Evolutionary conservation across 2,888 invertebrate genomes (phyloP).

Genomic region (Ennomos quercinarius): DNA sequence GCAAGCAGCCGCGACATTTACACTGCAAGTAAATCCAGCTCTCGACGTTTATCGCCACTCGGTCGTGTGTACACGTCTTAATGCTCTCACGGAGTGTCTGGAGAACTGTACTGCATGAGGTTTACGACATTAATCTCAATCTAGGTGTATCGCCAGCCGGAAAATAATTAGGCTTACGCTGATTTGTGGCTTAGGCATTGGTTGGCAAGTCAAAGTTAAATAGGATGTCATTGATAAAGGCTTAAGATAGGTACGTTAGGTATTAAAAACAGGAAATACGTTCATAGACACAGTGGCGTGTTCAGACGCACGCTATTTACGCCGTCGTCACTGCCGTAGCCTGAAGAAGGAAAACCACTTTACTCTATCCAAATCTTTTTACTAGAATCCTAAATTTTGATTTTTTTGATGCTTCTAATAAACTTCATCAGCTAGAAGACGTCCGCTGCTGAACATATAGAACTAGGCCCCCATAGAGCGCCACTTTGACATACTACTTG

Average conservation of each 20-base stretch:
- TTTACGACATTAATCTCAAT: constrained; percentile 17
- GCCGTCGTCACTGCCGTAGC: no score
- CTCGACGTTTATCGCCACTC: constrained; percentile 25
- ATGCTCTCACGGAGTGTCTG: constrained; percentile 15
- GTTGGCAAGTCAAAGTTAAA: not conserved
- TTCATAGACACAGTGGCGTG: no score
- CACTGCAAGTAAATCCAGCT: constrained; percentile 23
- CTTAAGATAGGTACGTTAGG: no score
- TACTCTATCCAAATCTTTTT: no score
- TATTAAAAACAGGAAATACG: no score
- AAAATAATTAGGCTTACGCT: constrained; percentile 12
- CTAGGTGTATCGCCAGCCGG: constrained; percentile 10
- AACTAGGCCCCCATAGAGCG: no score
- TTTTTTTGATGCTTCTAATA: constrained; percentile 2
- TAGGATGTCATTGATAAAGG: not conserved
- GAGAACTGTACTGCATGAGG: constrained; percentile 20
- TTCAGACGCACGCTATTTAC: no score
- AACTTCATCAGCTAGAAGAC: not conserved
- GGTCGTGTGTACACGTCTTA: constrained; percentile 18
- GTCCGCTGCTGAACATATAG: no score
- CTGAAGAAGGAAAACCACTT: no score
- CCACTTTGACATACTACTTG: no score
- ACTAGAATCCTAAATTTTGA: not conserved
- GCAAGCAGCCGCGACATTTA: constrained; percentile 23
- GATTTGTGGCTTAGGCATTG: constrained; percentile 5